Evolutionary conservation across 92 coral and sea anemone species (phyloP).

Genomic region (Palythoa heliodiscus): DNA sequence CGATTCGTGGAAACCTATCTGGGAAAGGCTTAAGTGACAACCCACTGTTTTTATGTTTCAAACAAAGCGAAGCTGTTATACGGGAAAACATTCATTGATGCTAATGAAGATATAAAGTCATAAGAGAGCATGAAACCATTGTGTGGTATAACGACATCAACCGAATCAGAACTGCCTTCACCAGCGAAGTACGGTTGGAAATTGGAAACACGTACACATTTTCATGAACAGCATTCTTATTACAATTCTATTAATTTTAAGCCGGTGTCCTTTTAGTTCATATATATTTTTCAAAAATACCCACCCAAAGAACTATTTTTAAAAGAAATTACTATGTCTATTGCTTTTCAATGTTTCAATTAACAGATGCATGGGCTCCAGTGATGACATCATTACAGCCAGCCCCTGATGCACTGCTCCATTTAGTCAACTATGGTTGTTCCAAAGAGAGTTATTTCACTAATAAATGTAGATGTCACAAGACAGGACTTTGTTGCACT

Average conservation of each 20-base stretch:
- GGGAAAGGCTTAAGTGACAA: too few species aligned
- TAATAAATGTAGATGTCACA: slow-evolving; percentile 50
- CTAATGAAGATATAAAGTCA: slow-evolving; percentile 30
- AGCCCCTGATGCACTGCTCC: slow-evolving; percentile 50
- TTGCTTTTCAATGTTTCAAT: background rate
- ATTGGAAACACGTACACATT: slow-evolving; percentile 43
- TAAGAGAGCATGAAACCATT: slow-evolving; percentile 40
- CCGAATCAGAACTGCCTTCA: slow-evolving; percentile 54
- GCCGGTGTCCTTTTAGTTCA: too few species aligned
- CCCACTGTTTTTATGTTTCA: too few species aligned
- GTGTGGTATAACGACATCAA: background rate
- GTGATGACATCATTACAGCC: slow-evolving; percentile 35
- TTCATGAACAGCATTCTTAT: slow-evolving; percentile 4
- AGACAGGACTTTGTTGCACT: slow-evolving; percentile 44
- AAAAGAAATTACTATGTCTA: background rate
- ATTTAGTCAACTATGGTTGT: slow-evolving; percentile 62
- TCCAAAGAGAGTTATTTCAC: slow-evolving; percentile 52
- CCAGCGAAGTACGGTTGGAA: slow-evolving; percentile 59
- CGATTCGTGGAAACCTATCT: too few species aligned
- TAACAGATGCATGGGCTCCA: slow-evolving; percentile 22
- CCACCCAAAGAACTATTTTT: too few species aligned
- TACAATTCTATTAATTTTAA: background rate
- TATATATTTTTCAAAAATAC: too few species aligned
- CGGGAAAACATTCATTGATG: too few species aligned
- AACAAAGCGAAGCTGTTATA: too few species aligned